Percentiles rank a stretch among this genome's conserved stretches.
These are phyloP conservation scores for Danio rerio DNA, from an alignment of 2,113 vertebrate species.

Conservation along the genomic window DNA sequence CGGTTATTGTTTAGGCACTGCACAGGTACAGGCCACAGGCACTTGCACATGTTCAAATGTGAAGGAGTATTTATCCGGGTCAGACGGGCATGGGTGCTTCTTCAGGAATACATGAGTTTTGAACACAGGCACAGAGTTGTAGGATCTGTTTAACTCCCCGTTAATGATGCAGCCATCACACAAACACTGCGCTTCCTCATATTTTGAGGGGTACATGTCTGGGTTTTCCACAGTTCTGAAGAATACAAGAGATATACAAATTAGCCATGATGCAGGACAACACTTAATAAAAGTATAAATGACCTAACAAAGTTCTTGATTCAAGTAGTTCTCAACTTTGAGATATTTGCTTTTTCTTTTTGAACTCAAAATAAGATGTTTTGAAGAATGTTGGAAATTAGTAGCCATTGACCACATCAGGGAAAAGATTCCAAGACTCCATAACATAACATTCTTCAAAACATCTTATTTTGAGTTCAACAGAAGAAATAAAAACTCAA, in stretches of 20 bases:
- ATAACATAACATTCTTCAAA: too few relatives aligned
- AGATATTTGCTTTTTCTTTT: too few relatives aligned
- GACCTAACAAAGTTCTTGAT: too few relatives aligned
- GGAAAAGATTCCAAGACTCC: too few relatives aligned
- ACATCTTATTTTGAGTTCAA: too few relatives aligned
- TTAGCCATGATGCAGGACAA: background rate
- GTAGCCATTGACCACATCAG: too few relatives aligned
- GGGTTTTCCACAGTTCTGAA: slow-evolving; percentile 69
- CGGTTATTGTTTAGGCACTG: slow-evolving; percentile 60
- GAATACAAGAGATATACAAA: background rate
- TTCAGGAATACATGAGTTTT: slow-evolving; percentile 81
- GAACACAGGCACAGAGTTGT: slow-evolving; percentile 76
- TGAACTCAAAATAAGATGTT: too few relatives aligned
- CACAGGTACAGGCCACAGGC: slow-evolving; percentile 85
- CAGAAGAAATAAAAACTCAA: too few relatives aligned
- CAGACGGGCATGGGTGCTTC: slow-evolving; percentile 64
- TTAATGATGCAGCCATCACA: slow-evolving; percentile 82
- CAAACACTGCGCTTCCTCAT: slow-evolving; percentile 82
- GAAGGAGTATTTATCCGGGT: slow-evolving; percentile 60
- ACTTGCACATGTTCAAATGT: slow-evolving; percentile 68
- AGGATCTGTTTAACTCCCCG: slow-evolving; percentile 63
- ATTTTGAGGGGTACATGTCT: slow-evolving; percentile 73
- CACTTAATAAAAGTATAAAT: too few relatives aligned
- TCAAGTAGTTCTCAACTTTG: too few relatives aligned
- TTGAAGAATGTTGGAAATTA: too few relatives aligned